Evolutionary conservation across 2,888 invertebrate genomes (phyloP).

Genomic region (Pedicia rivosa): DNA sequence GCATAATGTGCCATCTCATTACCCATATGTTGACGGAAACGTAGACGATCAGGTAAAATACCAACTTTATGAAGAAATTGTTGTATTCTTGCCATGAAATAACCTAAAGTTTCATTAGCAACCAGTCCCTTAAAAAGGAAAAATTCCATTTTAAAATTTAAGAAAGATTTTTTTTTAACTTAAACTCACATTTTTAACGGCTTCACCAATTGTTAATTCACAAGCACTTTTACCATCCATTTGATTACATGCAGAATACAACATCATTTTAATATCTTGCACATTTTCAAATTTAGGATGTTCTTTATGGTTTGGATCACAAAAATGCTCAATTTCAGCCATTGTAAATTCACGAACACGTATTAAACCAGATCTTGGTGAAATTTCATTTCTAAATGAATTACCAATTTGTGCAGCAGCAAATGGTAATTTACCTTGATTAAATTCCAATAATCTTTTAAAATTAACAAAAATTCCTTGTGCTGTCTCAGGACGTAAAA

Average conservation of each 20-base stretch:
- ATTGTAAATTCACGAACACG: slow-evolving; percentile 97
- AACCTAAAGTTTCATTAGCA: slow-evolving; percentile 93
- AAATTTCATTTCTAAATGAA: slow-evolving; percentile 98
- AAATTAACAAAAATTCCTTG: slow-evolving; percentile 99
- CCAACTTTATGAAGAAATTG: slow-evolving; percentile 77
- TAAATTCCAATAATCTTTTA: slow-evolving; percentile 91
- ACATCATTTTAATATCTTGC: slow-evolving; percentile 53
- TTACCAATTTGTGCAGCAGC: slow-evolving; percentile 98
- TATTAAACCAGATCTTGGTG: slow-evolving; percentile 88
- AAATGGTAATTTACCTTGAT: slow-evolving; percentile 90
- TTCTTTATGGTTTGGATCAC: slow-evolving; percentile 74
- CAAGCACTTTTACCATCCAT: slow-evolving; percentile 90
- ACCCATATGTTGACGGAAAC: slow-evolving; percentile 96
- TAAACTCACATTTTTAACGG: no score
- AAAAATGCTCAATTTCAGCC: slow-evolving; percentile 99
- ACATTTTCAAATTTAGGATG: slow-evolving; percentile 80
- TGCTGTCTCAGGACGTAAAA: slow-evolving; percentile 94
- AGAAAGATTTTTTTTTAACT: no score
- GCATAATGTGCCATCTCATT: slow-evolving; percentile 99
- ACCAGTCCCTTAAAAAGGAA: slow-evolving; percentile 68
- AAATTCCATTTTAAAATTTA: no score
- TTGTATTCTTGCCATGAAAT: slow-evolving; percentile 93
- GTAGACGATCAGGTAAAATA: slow-evolving; percentile 64
- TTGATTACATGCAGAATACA: slow-evolving; percentile 94
- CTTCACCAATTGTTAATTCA: slow-evolving; percentile 64